Percentiles rank a stretch among this genome's conserved stretches.
Evolutionary conservation across 2,888 invertebrate species (phyloP).

Genomic region (Trichopoda pennipes): DNA sequence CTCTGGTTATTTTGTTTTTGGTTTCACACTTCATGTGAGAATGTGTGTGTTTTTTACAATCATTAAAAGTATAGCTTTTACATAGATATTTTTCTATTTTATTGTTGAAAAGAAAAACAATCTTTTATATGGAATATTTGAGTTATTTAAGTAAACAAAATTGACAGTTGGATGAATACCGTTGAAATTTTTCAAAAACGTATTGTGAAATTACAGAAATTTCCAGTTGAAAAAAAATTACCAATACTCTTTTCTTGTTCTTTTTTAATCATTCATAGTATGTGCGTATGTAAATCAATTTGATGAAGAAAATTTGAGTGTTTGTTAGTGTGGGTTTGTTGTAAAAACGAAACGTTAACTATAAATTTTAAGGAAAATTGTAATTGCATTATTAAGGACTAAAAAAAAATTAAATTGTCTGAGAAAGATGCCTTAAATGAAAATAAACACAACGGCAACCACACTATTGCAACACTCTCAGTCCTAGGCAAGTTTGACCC

Average conservation of each 20-base stretch:
- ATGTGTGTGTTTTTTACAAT: slow-evolving; percentile 59
- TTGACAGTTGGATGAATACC: slow-evolving; percentile 19
- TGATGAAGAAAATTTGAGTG: slow-evolving; percentile 29
- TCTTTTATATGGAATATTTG: slow-evolving; percentile 14
- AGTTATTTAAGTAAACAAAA: slow-evolving; percentile 37
- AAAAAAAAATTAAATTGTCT: slow-evolving; percentile 37
- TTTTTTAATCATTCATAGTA: slow-evolving; percentile 49
- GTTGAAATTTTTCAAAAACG: slow-evolving; percentile 7
- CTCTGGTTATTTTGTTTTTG: slow-evolving; percentile 56
- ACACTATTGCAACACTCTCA: slow-evolving; percentile 25
- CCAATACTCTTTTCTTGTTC: slow-evolving; percentile 39
- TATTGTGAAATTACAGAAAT: slow-evolving; percentile 25
- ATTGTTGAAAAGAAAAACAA: slow-evolving; percentile 13
- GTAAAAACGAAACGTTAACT: slow-evolving; percentile 40
- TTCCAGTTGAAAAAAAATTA: slow-evolving; percentile 38
- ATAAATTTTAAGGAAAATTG: slow-evolving; percentile 23
- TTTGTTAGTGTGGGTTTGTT: slow-evolving; percentile 32
- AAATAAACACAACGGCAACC: slow-evolving; percentile 24
- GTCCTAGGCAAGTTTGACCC: slow-evolving; percentile 57
- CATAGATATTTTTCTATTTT: slow-evolving; percentile 23
- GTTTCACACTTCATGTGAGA: slow-evolving; percentile 34
- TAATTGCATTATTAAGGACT: slow-evolving; percentile 48
- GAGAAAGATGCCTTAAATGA: slow-evolving; percentile 42
- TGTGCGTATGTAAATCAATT: slow-evolving; percentile 15
- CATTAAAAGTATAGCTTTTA: slow-evolving; percentile 31